Percentiles rank a stretch among this genome's conserved stretches.
Evolutionary conservation across 2,888 invertebrate genomes (phyloP).

Genomic region (Habrosyne pyritoides): DNA sequence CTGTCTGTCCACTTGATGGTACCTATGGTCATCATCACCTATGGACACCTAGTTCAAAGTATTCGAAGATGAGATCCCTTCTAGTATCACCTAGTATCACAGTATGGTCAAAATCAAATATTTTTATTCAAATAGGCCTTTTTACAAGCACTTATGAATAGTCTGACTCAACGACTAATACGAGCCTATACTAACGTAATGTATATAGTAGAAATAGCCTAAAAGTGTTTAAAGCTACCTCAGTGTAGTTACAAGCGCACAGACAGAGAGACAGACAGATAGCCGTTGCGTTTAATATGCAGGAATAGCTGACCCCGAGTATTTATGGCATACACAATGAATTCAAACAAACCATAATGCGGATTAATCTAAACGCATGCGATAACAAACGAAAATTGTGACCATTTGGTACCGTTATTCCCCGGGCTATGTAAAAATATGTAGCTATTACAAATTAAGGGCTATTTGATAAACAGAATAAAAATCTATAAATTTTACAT

Average conservation of each 20-base stretch:
- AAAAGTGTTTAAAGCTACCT: neutral
- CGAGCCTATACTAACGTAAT: no score
- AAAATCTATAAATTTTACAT: no score
- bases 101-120: no score
- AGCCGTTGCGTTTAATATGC: neutral
- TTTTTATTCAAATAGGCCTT: no score
- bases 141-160: no score
- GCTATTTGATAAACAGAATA: neutral
- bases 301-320: neutral
- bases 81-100: no score
- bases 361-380: neutral
- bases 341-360: slow-evolving; percentile 15
- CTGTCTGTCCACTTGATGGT: no score
- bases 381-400: neutral
- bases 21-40: no score
- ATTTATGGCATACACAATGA: slow-evolving; percentile 19
- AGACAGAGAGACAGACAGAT: neutral
- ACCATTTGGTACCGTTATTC: neutral
- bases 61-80: no score
- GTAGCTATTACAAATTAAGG: neutral
- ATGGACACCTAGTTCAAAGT: no score
- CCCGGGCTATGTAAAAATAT: neutral
- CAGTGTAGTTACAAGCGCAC: neutral
- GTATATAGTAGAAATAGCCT: neutral
- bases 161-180: no score